Evolutionary conservation across 2,888 invertebrate genomes (phyloP).

Genomic region (Drosophila anomelani): DNA sequence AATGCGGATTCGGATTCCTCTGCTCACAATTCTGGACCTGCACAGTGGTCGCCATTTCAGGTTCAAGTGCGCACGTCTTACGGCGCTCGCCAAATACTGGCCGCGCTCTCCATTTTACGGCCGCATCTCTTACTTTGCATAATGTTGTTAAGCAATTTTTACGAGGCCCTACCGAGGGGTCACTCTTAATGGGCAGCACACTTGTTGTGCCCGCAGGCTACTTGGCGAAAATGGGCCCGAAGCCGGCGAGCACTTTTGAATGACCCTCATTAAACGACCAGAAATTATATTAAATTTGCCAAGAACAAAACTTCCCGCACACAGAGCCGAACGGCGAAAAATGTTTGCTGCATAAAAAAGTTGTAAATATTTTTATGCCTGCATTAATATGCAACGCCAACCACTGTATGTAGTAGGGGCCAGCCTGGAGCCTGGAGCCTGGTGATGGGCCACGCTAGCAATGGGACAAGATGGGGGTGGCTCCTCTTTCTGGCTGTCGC

Average conservation of each 20-base stretch:
- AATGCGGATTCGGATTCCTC: conserved; percentile 33
- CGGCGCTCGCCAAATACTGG: neutral
- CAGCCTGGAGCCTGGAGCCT: neutral
- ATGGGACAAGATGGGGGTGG: conserved; percentile 20
- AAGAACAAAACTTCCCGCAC: conserved; percentile 26
- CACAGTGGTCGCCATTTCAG: conserved; percentile 56
- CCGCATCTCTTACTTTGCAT: conserved; percentile 66
- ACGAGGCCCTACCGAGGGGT: conserved; percentile 50
- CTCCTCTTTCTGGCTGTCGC: conserved; percentile 55
- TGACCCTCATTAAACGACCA: conserved; percentile 77
- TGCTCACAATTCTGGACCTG: conserved; percentile 27
- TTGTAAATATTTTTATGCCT: conserved; percentile 79
- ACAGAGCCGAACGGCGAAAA: conserved; percentile 21
- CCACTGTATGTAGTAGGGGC: conserved; percentile 66
- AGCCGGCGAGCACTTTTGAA: conserved; percentile 62
- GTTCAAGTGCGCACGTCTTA: neutral
- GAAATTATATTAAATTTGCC: conserved; percentile 79
- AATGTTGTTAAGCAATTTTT: conserved; percentile 73
- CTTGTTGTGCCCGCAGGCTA: conserved; percentile 69
- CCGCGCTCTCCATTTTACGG: conserved; percentile 46
- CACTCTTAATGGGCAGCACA: conserved; percentile 66
- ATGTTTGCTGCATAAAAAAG: conserved; percentile 74
- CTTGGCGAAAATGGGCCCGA: conserved; percentile 29
- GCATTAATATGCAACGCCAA: conserved; percentile 80
- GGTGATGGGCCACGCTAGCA: conserved; percentile 3